Percentiles rank a stretch among this genome's conserved stretches.
Conservation (phyloP, 2,888 invertebrate species). For the Megamerina dolium region DNA sequence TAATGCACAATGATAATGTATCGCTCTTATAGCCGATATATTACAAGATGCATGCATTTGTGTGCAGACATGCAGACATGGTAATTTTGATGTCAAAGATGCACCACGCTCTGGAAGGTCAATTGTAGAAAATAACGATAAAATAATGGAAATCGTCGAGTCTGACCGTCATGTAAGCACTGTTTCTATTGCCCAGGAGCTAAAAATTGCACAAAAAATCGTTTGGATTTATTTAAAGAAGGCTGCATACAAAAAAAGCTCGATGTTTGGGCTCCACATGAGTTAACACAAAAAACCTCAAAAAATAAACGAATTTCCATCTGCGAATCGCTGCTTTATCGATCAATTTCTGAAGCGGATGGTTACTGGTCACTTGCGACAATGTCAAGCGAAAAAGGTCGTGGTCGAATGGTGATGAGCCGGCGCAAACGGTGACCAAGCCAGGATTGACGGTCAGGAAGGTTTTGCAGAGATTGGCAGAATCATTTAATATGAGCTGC, state of each 20-base stretch:
- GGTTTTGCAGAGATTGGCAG: too few species aligned
- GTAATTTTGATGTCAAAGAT: too few species aligned
- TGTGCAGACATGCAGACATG: too few species aligned
- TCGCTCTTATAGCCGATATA: too few species aligned
- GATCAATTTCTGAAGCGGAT: neutral
- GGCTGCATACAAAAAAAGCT: neutral
- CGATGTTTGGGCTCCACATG: neutral
- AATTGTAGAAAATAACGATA: too few species aligned
- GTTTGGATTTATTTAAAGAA: neutral
- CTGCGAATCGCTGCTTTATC: constrained; percentile 1
- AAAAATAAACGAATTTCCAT: neutral
- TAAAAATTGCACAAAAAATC: neutral
- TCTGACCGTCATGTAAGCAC: too few species aligned
- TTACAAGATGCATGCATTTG: too few species aligned
- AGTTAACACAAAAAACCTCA: neutral
- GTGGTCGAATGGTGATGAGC: neutral
- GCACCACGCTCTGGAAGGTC: too few species aligned
- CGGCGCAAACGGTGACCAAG: constrained; percentile 1
- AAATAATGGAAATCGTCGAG: too few species aligned
- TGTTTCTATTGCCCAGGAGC: neutral
- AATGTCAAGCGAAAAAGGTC: neutral
- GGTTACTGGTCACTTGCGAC: neutral
- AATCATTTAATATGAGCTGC: neutral
- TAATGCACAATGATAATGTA: too few species aligned
- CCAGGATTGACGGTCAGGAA: constrained; percentile 1